Base-by-base conservation (phyloP, 2,113 vertebrate species). In the Prunella fulvescens region DNA sequence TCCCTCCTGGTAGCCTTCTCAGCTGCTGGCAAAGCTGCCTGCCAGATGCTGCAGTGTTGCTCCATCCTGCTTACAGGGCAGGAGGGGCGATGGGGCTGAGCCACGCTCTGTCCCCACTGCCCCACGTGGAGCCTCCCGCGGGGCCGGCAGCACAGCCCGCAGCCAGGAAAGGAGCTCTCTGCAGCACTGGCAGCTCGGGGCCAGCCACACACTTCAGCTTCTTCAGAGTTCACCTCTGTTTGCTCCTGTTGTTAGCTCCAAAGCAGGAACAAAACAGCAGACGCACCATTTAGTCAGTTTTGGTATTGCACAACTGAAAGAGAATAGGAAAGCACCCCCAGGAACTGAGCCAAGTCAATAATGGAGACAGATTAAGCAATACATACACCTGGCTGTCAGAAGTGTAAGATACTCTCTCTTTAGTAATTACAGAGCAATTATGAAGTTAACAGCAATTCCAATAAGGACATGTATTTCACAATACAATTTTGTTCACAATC, bases 321-420 rank as follows among this genome's bases (percentile, higher is more conserved):
- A 90, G 92, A 91, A 61, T 50, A 88, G 90, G 93, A 93, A 97
- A 81, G 92, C 64, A 93, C 89, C 91, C 57, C 4, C 57, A 95
- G 94, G 94, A 96, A 85, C 71, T 3, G 72, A 92, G 95, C 94
- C 96, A 96, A 95, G 93, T 93, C 89, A 95, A 64, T 97, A 95
- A 96, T 96, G 92, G 95, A 96, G 82, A 69, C 86, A 78, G 88
- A 93, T 97, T 88, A 96, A 93, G 97, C 97, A 97, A 97, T 81
- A 83, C 69, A n/a, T 93, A 93, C 96, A 97, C 96, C 96, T 96
- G 97, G 96, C 92, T 96, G 92, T 96, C 94, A 96, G 90, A 95
- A 94, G 50, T 45, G 72, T 70, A 95, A 95, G 82, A 90, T 92
- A 94, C 86, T 95, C 96, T 93, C 95, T 96, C 93, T 96, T 96